A percentile compares a stretch with the other conserved stretches of the same genome.
Conservation (phyloP, 2,113 vertebrate genomes). For the Myiopsitta monachus region DNA sequence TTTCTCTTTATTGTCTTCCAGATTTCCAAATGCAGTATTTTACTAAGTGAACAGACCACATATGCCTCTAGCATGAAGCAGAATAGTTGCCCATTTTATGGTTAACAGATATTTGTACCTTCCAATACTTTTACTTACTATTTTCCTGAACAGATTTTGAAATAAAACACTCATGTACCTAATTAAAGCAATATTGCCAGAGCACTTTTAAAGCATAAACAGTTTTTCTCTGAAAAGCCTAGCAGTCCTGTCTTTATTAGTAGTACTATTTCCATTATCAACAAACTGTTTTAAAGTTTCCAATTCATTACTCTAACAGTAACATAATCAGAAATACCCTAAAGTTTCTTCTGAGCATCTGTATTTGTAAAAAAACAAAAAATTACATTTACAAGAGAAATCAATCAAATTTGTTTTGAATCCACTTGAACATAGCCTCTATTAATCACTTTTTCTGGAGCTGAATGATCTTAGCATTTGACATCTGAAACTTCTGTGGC, state of each 20-base stretch:
- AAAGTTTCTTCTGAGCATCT: not conserved
- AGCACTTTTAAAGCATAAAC: not conserved
- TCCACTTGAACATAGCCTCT: not conserved
- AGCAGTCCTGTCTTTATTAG: not conserved
- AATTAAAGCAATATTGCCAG: not conserved
- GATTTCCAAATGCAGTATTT: not conserved
- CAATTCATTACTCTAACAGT: not conserved
- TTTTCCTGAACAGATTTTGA: not conserved
- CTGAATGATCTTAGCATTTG: conserved; percentile 51
- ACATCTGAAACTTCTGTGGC: conserved; percentile 61
- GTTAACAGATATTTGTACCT: not conserved
- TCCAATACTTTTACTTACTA: not conserved
- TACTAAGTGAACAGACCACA: not conserved
- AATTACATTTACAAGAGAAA: conserved; percentile 25
- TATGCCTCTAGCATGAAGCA: not conserved
- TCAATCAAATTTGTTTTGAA: not conserved
- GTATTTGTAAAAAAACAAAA: not conserved
- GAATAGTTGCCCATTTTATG: not conserved
- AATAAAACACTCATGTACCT: not conserved
- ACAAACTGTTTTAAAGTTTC: conserved; percentile 3
- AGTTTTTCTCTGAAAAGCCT: not conserved
- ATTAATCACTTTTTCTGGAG: conserved; percentile 48
- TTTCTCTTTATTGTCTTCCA: not conserved
- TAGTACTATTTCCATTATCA: not conserved
- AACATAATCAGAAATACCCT: not conserved